Percentiles rank a stretch among this genome's conserved stretches.
Evolutionary conservation across 1,140 invertebrate genomes (phyloP).

Genomic region (Conus ventricosus): DNA sequence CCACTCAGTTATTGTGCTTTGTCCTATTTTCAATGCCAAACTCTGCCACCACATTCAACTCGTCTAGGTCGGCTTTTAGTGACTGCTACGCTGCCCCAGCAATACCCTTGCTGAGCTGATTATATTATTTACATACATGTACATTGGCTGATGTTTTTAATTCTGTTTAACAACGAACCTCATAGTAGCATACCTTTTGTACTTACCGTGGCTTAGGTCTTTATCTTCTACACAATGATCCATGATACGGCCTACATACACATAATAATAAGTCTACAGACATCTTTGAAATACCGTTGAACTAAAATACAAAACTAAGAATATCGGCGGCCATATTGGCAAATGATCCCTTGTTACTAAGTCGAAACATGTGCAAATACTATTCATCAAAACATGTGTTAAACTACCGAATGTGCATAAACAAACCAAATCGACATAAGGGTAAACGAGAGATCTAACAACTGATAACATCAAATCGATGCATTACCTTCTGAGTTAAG

Average conservation of each 20-base stretch:
- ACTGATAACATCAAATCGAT: not conserved
- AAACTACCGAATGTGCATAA: not conserved
- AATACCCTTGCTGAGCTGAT: constrained; percentile 11
- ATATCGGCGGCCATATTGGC: constrained; percentile 27
- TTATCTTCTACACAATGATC: not conserved
- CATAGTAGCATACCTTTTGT: not conserved
- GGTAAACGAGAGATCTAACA: not conserved
- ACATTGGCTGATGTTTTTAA: constrained; percentile 9
- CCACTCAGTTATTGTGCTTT: not conserved
- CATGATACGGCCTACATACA: not conserved
- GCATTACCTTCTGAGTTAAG: not conserved
- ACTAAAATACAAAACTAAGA: constrained; percentile 19
- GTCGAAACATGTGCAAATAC: constrained; percentile 18
- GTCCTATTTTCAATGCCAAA: not conserved
- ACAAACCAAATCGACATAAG: not conserved
- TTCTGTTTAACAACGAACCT: not conserved
- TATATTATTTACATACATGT: not conserved
- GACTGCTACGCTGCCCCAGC: not conserved
- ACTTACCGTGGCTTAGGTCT: not conserved
- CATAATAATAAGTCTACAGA: not conserved
- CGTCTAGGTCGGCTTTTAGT: not conserved
- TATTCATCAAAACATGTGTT: constrained; percentile 23
- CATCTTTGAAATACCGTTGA: not conserved
- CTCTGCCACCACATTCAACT: not conserved
- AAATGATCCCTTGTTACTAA: constrained; percentile 28